Evolutionary conservation across 1,140 invertebrate species (phyloP).

Genomic region (Oppia nitens): DNA sequence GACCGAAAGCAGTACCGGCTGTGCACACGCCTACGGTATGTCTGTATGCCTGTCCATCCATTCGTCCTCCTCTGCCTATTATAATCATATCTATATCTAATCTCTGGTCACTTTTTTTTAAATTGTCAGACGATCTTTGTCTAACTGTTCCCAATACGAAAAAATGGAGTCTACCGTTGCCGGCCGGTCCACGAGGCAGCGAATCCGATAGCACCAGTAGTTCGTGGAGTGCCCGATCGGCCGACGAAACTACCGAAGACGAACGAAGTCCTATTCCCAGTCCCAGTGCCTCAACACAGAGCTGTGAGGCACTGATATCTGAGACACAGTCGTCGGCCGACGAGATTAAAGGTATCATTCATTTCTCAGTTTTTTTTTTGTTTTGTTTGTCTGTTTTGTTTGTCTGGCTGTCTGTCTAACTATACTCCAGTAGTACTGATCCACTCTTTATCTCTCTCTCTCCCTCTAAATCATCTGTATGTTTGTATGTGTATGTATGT

Average conservation of each 20-base stretch:
- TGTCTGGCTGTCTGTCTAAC: no score
- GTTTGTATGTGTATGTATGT: no score
- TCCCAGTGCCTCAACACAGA: constrained; percentile 9
- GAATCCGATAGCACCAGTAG: constrained; percentile 9
- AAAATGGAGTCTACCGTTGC: constrained; percentile 12
- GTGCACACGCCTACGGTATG: background rate
- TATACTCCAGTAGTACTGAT: no score
- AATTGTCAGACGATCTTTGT: background rate
- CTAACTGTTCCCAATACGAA: background rate
- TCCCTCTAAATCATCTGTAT: no score
- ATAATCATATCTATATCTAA: no score
- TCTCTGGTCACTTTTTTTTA: background rate
- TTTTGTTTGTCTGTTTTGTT: background rate
- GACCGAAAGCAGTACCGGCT: constrained; percentile 5
- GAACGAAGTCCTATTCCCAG: constrained; percentile 12
- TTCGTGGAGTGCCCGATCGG: constrained; percentile 7
- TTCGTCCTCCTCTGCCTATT: no score
- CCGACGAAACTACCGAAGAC: constrained; percentile 12
- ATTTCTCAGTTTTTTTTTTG: background rate
- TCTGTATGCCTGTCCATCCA: background rate
- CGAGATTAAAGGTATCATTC: background rate
- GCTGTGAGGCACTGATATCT: background rate
- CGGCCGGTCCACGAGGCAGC: constrained; percentile 2
- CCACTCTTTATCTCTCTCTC: no score
- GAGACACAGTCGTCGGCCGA: background rate